A percentile compares a stretch with the other conserved stretches of the same genome.
Conservation (phyloP, 2,113 vertebrate genomes). For the Lipotes vexillifer region DNA sequence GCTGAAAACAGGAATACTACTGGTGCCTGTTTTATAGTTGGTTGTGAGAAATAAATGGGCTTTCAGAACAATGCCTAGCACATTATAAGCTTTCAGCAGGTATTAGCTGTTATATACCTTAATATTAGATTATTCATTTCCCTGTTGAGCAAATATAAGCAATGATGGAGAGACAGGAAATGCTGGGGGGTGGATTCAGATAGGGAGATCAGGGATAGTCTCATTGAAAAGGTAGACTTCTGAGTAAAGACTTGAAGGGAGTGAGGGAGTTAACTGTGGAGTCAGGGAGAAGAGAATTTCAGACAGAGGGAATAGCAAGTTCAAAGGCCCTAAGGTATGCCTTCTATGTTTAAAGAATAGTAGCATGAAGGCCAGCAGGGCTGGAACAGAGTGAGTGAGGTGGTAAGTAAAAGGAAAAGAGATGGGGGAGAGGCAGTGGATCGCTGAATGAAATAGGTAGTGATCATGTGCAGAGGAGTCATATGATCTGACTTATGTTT, state of each 20-base stretch:
- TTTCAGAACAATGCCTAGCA: neutral
- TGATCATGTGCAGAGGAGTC: neutral
- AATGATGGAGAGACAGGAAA: neutral
- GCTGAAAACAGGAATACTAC: neutral
- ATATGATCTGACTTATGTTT: neutral
- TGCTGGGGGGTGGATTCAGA: neutral
- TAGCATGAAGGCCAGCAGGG: neutral
- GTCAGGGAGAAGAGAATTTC: neutral
- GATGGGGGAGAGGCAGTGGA: neutral
- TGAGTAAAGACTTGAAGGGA: neutral
- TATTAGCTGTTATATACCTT: neutral
- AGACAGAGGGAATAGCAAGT: neutral
- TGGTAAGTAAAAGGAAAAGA: neutral
- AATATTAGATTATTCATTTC: neutral
- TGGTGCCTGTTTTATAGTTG: neutral
- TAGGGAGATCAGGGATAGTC: neutral
- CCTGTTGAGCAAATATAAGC: neutral
- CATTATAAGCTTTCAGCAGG: neutral
- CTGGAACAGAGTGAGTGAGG: neutral
- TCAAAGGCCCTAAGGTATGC: neutral
- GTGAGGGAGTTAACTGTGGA: neutral
- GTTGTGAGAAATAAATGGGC: neutral
- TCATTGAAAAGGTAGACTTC: neutral
- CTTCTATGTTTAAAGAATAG: neutral
- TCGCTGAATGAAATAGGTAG: neutral